These are phyloP conservation scores for Spicauda simplicius DNA, from an alignment of 2,888 invertebrate species.

Conservation along the genomic window DNA sequence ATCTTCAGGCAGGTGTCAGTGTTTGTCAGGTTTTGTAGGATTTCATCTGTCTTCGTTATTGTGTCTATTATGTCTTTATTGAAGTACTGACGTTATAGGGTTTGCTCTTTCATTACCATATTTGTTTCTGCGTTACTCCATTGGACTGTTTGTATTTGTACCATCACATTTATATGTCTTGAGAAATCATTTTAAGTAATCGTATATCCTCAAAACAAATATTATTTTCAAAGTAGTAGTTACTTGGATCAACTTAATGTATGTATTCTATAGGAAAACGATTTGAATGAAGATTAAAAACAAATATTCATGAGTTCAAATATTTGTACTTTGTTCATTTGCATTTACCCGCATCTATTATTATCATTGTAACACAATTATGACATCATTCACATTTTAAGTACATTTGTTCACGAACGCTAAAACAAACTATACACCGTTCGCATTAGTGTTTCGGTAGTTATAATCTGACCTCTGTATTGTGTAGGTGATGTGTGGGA, in stretches of 20 bases:
- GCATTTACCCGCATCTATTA: conserved; percentile 9
- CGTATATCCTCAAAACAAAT: background rate
- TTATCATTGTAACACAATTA: conserved; percentile 11
- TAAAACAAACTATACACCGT: conserved; percentile 13
- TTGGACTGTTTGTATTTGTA: background rate
- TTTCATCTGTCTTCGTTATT: conserved; percentile 13
- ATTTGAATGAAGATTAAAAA: no score
- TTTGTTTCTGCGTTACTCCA: no score
- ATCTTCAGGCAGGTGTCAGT: conserved; percentile 30
- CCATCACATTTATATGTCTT: background rate
- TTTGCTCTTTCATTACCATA: background rate
- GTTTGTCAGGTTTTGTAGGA: conserved; percentile 9
- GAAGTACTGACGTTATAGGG: background rate
- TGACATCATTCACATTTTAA: conserved; percentile 22
- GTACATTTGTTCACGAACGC: conserved; percentile 6
- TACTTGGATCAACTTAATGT: no score
- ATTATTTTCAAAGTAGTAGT: background rate
- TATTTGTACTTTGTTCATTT: conserved; percentile 42
- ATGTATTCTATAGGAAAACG: background rate
- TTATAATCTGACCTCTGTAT: conserved; percentile 41
- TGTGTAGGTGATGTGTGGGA: conserved; percentile 52
- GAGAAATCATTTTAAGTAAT: background rate
- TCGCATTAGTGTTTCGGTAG: conserved; percentile 42
- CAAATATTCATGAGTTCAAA: no score
- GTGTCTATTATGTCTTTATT: conserved; percentile 44